phyloP scores from a whole-genome alignment of 2,797 vertebrate species.

The Trachurus trachurus region DNA sequence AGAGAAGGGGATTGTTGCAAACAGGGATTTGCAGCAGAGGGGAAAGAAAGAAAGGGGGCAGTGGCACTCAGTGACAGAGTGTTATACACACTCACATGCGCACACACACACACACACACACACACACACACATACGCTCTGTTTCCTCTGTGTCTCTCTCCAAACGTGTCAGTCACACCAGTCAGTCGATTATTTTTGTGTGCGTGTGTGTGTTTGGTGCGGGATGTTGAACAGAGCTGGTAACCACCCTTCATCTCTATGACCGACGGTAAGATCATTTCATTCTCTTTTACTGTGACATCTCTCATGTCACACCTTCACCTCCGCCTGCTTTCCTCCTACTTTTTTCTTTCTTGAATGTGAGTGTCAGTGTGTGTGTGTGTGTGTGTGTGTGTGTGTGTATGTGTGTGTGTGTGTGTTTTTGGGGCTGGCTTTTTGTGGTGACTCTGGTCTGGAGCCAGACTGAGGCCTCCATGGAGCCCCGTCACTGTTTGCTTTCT shows the following conservation, averaged over 20 bases:
- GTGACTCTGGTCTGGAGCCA: conserved; percentile 67
- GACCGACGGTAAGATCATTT: conserved; percentile 84
- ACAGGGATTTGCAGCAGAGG: conserved; percentile 82
- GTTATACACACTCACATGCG: conserved; percentile 75
- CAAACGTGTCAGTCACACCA: conserved; percentile 78
- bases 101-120: conserved; percentile 43
- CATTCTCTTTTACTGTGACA: conserved; percentile 36
- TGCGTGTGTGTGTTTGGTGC: conserved; percentile 74
- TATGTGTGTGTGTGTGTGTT: conserved; percentile 24
- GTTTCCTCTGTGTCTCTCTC: conserved; percentile 77
- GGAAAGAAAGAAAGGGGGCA: conserved; percentile 82
- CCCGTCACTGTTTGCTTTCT: conserved; percentile 73
- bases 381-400: conserved; percentile 23
- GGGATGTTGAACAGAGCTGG: conserved; percentile 71
- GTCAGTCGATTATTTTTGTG: conserved; percentile 79
- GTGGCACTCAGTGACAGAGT: conserved; percentile 83
- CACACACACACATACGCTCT: conserved; percentile 56
- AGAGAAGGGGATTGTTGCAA: conserved; percentile 74
- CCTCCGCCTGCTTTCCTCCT: conserved; percentile 27
- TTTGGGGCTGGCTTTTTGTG: conserved; percentile 47
- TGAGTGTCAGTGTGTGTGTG: neutral
- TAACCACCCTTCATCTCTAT: conserved; percentile 79
- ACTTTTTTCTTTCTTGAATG: conserved; percentile 42
- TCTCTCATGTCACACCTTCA: conserved; percentile 34
- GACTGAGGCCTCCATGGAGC: conserved; percentile 75